Evolutionary conservation across 2,888 invertebrate species (phyloP), one percentile per base, ranked within the genome.

Genomic region (Hermaeophaga mercurialis): DNA sequence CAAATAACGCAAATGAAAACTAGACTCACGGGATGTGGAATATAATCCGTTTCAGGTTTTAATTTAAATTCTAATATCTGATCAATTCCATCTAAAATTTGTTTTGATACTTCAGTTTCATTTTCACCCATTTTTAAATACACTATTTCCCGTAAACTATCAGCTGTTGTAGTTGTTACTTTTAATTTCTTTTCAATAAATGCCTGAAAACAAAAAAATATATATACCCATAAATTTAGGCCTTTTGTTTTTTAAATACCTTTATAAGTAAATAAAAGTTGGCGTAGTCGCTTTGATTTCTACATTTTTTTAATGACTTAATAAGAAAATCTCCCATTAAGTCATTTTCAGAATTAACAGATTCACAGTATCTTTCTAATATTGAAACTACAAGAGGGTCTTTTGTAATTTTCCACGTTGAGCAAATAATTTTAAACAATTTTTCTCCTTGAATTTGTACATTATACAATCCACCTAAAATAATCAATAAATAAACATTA

Each of bases 321-420:
- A 81, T 75, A 2, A 87, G 67, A 60, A 86, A 81, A 47, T 81
- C 73, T 0, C 86, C 86, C 0, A 82, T 73, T 76, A 84, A 82
- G 66, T 85, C 84, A 31, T 80, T 80, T 17, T 77, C 77, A 1
- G 71, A 76, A 33, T 81, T 80, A 1, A 71, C 57, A 0, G 81
- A 77, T 62, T 70, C 70, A 1, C 73, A 67, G 24, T 84, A 71
- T 19, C 80, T 80, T 62, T 82, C 80, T 6, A 85, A 67, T 6
- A 83, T 70, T 43, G 78, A 77, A 0, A 81, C 70, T 0, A 81
- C 82, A 0, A 75, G 71, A 2, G 78, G 68, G 34, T 84, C 80
- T 18, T 74, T 75, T 15, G 81, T 82, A 0, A 73, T 77, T 0
- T 80, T 70, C 57, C 82, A 84, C 1, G 82, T 76, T 26, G 76